These are phyloP conservation scores for Pammene fasciana DNA, from an alignment of 2,888 invertebrate species.

Conservation along the genomic window DNA sequence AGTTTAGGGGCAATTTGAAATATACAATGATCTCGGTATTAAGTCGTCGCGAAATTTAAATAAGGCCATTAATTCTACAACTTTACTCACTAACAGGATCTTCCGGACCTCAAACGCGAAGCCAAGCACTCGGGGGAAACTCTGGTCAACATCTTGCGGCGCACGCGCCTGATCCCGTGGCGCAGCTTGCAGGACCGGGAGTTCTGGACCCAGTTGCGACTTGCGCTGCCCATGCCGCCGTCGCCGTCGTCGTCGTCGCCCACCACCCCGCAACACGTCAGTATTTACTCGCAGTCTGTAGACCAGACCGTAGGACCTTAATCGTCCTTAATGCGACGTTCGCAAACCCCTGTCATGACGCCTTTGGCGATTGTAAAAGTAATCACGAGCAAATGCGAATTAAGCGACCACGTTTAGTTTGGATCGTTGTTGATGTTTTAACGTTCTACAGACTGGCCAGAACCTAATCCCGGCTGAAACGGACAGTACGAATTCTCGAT, in stretches of 20 bases:
- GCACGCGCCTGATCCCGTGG: slow-evolving; percentile 80
- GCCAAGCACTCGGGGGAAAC: slow-evolving; percentile 82
- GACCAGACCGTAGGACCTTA: background rate
- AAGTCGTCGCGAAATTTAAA: background rate
- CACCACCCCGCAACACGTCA: slow-evolving; percentile 37
- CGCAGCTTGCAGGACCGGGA: slow-evolving; percentile 80
- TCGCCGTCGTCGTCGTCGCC: slow-evolving; percentile 50
- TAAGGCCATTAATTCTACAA: background rate
- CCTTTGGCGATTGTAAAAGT: background rate
- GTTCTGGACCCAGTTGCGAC: slow-evolving; percentile 86
- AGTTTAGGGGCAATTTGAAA: no score
- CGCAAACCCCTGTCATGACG: background rate
- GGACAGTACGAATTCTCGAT: slow-evolving; percentile 66
- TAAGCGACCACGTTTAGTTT: background rate
- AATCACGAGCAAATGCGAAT: background rate
- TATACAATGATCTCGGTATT: no score
- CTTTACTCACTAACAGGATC: slow-evolving; percentile 73
- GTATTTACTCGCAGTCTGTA: background rate
- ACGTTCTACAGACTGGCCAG: slow-evolving; percentile 60
- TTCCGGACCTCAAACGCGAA: slow-evolving; percentile 79
- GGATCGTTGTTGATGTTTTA: slow-evolving; percentile 4
- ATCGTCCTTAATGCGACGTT: background rate
- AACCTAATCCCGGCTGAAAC: slow-evolving; percentile 52
- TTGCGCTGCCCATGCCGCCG: slow-evolving; percentile 84
- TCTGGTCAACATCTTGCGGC: slow-evolving; percentile 71